Evolutionary conservation across 37 sponge, comb jelly and placozoan genomes (phyloP), one percentile per base, ranked within the genome.

Genomic region (Haliclona indistincta): DNA sequence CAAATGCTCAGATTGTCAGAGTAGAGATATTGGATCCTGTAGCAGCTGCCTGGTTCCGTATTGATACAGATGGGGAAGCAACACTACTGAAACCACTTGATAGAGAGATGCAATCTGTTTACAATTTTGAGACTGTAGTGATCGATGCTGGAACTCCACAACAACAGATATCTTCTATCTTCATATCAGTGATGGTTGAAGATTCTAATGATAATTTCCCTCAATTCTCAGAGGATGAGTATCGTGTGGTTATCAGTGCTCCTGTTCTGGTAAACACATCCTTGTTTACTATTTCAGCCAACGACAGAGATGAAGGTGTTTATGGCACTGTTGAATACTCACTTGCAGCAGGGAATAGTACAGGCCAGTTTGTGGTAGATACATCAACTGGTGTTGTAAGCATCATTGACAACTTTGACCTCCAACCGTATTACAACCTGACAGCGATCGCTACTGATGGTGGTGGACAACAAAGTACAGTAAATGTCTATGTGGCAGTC

Each of bases 151-250:
- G 83, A 8, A 30, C 20, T 19, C 81, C 88, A 10, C 65, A 5
- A n/a, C 60, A 20, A 32, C 73, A 63, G 20, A 70, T 55, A 13
- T 69, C 70, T 6, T 69, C 36, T 2, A 67, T 65, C n/a, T 42
- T 37, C 26, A 49, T 91, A 5, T 11, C 63, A 0, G 41, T 91
- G 26, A 47, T 64, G 0, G 64, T 91, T 34, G 19, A 36, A 25
- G 92, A 86, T 60, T 29, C 43, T 39, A 89, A 89, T 56, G 79
- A 89, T 41, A 75, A 89, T 25, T 49, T 71, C 37, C 92, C 92
- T 5, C 28, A 38, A 19, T 86, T 91, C 51, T 25, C 51, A 1
- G 30, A 71, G 1, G 6, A 62, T 1, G 36, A 43, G 28, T 88
- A 81, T 71, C 40, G 19, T 22, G 66, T 88, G 8, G 38, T 43